These are phyloP conservation scores for Melipona bicolor DNA, from an alignment of 2,888 invertebrate genomes.

Conservation along the genomic window DNA sequence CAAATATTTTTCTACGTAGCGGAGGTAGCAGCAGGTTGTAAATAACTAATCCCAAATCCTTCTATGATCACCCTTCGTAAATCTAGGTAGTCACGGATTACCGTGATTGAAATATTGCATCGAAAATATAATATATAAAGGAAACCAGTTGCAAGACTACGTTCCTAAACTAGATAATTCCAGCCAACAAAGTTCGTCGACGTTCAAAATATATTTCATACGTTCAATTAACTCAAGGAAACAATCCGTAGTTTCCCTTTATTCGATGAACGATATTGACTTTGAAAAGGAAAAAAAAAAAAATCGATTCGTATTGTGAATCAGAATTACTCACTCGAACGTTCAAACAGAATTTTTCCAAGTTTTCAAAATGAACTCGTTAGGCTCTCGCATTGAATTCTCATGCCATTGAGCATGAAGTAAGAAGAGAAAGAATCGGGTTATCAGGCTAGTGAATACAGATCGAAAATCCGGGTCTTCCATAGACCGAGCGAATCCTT, in stretches of 20 bases:
- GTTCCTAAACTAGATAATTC: not conserved
- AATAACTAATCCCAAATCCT: not conserved
- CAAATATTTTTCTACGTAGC: not conserved
- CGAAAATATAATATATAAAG: not conserved
- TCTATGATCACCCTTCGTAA: not conserved
- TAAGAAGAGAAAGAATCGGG: not conserved
- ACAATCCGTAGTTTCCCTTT: not conserved
- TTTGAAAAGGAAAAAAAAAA: no score
- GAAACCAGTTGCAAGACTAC: not conserved
- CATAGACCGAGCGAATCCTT: not conserved
- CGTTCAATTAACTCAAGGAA: not conserved
- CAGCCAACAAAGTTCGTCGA: not conserved
- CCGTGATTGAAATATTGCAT: not conserved
- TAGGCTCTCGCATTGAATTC: slow-evolving; percentile 12
- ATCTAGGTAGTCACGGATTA: not conserved
- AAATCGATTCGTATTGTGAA: not conserved
- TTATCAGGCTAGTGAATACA: slow-evolving; percentile 14
- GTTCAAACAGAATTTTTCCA: not conserved
- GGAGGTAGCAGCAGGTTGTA: not conserved
- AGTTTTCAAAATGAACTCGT: slow-evolving; percentile 14
- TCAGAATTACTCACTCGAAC: not conserved
- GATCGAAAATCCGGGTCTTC: slow-evolving; percentile 18
- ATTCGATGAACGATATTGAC: not conserved
- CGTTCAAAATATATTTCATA: not conserved
- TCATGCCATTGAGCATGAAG: not conserved